These are phyloP conservation scores for Abramis brama DNA, from an alignment of 2,113 vertebrate species.

Conservation along the genomic window DNA sequence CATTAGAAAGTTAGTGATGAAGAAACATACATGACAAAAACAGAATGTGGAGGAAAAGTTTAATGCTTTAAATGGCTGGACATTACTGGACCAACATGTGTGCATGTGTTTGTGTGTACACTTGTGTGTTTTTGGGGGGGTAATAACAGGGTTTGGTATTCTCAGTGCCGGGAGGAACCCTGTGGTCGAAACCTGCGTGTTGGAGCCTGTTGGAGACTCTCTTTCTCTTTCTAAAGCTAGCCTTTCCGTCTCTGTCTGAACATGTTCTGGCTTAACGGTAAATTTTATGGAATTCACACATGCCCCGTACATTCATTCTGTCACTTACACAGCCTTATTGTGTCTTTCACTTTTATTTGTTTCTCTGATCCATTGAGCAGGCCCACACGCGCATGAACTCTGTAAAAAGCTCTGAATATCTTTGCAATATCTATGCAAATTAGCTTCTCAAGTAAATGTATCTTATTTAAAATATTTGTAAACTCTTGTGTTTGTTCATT, in stretches of 20 bases:
- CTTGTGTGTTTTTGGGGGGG: constrained; percentile 55
- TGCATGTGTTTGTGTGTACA: constrained; percentile 67
- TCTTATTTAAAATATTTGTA: not conserved
- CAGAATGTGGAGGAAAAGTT: not conserved
- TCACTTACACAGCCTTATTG: constrained; percentile 35
- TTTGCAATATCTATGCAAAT: not conserved
- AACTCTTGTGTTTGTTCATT: not conserved
- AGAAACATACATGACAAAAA: not conserved
- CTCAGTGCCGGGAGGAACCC: constrained; percentile 73
- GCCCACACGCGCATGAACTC: constrained; percentile 8
- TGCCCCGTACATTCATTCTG: constrained; percentile 35
- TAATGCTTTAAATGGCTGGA: constrained; percentile 8
- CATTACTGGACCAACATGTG: constrained; percentile 49
- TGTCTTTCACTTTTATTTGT: constrained; percentile 34
- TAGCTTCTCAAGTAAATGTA: not conserved
- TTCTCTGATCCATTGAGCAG: constrained; percentile 26
- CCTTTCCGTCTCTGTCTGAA: constrained; percentile 41
- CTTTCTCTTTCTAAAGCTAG: constrained; percentile 57
- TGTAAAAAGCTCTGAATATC: not conserved
- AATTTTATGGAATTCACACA: constrained; percentile 48
- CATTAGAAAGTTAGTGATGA: not conserved
- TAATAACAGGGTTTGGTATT: constrained; percentile 81
- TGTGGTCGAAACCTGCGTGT: constrained; percentile 78
- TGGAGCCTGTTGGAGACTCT: constrained; percentile 69
- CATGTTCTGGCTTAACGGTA: constrained; percentile 42